phyloP scores from a whole-genome alignment of 2,888 invertebrate genomes.

The Choristoneura rosaceana region DNA sequence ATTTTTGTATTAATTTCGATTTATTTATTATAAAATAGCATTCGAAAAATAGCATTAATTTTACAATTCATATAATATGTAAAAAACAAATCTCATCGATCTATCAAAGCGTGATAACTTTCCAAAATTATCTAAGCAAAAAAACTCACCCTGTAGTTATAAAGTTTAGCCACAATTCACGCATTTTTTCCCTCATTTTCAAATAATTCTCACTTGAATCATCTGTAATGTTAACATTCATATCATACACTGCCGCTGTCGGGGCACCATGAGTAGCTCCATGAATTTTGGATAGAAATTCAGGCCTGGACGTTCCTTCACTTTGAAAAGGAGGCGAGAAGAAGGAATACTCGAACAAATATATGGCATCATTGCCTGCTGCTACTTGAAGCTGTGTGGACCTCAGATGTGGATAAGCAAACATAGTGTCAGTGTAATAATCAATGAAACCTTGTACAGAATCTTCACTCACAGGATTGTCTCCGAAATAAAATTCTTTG shows the following conservation, averaged over 20 bases:
- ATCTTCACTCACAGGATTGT: slow-evolving; percentile 49
- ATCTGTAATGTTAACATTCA: neutral
- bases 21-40: no score
- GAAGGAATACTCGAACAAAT: slow-evolving; percentile 62
- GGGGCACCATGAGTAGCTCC: slow-evolving; percentile 60
- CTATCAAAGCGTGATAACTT: no score
- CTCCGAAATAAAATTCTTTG: slow-evolving; percentile 62
- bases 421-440: slow-evolving; percentile 64
- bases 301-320: slow-evolving; percentile 38
- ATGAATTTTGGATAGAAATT: slow-evolving; percentile 52
- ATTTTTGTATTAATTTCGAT: no score
- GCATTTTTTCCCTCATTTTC: neutral
- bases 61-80: no score
- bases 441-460: slow-evolving; percentile 56
- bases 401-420: slow-evolving; percentile 54
- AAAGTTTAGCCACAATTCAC: slow-evolving; percentile 8
- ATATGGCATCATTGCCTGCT: slow-evolving; percentile 55
- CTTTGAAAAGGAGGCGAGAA: slow-evolving; percentile 36
- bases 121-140: neutral
- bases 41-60: no score
- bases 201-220: neutral
- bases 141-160: neutral
- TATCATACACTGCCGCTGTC: slow-evolving; percentile 41
- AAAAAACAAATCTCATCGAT: no score
- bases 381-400: slow-evolving; percentile 53